These are phyloP conservation scores for Pangasius larnaudii DNA, from an alignment of 2,797 vertebrate genomes.

Conservation along the genomic window DNA sequence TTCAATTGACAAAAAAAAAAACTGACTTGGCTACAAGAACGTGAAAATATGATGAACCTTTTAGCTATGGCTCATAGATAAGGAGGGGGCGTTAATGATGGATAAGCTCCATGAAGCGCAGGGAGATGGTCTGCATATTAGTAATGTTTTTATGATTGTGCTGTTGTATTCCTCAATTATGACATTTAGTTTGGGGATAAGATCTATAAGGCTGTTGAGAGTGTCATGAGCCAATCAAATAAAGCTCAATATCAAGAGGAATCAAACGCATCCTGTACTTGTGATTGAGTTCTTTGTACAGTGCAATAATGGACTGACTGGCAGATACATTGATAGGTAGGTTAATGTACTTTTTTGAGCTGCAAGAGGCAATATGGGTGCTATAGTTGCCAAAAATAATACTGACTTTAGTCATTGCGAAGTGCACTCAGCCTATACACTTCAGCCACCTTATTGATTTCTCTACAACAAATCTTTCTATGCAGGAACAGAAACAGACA, in stretches of 20 bases:
- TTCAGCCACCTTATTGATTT: background rate
- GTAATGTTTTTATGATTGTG: background rate
- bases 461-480: background rate
- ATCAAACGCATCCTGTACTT: background rate
- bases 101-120: background rate
- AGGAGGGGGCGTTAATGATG: background rate
- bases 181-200: background rate
- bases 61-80: conserved; percentile 12
- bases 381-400: background rate
- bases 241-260: background rate
- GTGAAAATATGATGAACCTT: background rate
- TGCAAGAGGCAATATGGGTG: background rate
- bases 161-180: background rate
- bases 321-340: background rate
- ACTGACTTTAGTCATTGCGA: background rate
- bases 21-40: background rate
- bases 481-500: background rate
- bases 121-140: background rate
- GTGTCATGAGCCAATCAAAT: no score
- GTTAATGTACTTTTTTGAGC: background rate
- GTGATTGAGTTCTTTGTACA: background rate
- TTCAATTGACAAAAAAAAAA: background rate
- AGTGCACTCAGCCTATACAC: background rate
- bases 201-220: background rate
- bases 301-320: background rate